A percentile compares a stretch with the other conserved stretches of the same genome.
Evolutionary conservation across 2,797 vertebrate species (phyloP).

Genomic region (Enteromius radiatus): DNA sequence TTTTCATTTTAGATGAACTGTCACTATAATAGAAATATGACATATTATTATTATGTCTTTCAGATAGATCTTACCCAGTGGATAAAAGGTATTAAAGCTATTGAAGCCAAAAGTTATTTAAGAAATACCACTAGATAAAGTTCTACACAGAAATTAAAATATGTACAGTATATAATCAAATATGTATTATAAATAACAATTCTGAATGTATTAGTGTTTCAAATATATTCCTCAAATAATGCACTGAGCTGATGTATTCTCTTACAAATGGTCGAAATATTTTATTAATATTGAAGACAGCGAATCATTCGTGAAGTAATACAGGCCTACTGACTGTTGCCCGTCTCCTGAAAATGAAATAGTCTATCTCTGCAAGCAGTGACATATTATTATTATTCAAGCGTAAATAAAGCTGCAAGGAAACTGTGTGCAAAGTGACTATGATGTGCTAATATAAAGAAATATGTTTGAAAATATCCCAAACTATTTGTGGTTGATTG

Average conservation of each 20-base stretch:
- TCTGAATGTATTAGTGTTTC: constrained; percentile 33
- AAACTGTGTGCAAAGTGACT: neutral
- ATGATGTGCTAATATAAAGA: neutral
- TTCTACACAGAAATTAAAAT: neutral
- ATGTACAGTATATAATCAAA: constrained; percentile 21
- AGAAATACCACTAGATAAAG: neutral
- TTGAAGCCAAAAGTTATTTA: constrained; percentile 38
- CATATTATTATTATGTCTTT: neutral
- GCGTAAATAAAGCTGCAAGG: neutral
- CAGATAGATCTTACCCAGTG: neutral
- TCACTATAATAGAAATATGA: neutral
- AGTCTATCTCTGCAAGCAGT: neutral
- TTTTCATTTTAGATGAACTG: neutral
- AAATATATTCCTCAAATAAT: constrained; percentile 18
- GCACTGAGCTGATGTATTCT: constrained; percentile 33
- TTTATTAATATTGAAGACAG: constrained; percentile 10
- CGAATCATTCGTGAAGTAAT: neutral
- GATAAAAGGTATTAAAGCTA: constrained; percentile 14
- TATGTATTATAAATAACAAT: neutral
- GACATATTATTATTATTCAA: neutral
- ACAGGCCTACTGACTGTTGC: neutral
- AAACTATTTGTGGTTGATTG: no score
- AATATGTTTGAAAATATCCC: neutral
- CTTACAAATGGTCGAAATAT: constrained; percentile 16
- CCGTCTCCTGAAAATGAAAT: neutral